phyloP scores from a whole-genome alignment of 1,140 invertebrate genomes.

The Papilio dardanus region DNA sequence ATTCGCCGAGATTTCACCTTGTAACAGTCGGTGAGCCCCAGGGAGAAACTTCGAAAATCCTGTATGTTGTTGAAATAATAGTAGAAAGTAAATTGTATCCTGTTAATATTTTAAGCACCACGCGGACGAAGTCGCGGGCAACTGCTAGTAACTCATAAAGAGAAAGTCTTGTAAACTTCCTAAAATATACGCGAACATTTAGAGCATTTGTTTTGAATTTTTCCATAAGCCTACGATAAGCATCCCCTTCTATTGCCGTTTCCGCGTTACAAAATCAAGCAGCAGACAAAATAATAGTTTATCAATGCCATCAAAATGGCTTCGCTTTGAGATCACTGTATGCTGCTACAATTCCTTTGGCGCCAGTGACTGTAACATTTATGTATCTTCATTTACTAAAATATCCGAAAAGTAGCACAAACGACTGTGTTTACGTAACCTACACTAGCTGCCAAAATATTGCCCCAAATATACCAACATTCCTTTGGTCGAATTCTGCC shows the following conservation, averaged over 20 bases:
- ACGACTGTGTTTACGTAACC: slow-evolving; percentile 23
- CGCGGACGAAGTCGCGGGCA: too few relatives aligned
- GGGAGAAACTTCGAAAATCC: too few relatives aligned
- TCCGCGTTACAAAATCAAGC: not conserved
- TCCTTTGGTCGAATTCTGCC: slow-evolving; percentile 30
- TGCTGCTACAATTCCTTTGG: not conserved
- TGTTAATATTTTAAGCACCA: too few relatives aligned
- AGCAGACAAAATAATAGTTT: slow-evolving; percentile 17
- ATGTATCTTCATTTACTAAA: slow-evolving; percentile 28
- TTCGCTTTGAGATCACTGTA: not conserved
- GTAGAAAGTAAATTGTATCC: too few relatives aligned
- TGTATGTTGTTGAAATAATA: too few relatives aligned
- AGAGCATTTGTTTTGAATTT: not conserved
- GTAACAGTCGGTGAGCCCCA: too few relatives aligned
- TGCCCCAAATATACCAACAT: slow-evolving; percentile 22
- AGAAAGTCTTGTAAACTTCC: too few relatives aligned
- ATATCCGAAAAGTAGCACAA: slow-evolving; percentile 26
- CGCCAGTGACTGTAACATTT: slow-evolving; percentile 20
- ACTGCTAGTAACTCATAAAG: too few relatives aligned
- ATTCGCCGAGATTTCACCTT: too few relatives aligned
- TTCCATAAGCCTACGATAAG: not conserved
- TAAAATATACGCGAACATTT: not conserved
- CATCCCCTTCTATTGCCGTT: not conserved
- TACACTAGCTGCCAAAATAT: slow-evolving; percentile 30
- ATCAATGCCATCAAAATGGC: slow-evolving; percentile 24